Conservation (phyloP, 2,888 invertebrate genomes). For the Dastarcus helophoroides region DNA sequence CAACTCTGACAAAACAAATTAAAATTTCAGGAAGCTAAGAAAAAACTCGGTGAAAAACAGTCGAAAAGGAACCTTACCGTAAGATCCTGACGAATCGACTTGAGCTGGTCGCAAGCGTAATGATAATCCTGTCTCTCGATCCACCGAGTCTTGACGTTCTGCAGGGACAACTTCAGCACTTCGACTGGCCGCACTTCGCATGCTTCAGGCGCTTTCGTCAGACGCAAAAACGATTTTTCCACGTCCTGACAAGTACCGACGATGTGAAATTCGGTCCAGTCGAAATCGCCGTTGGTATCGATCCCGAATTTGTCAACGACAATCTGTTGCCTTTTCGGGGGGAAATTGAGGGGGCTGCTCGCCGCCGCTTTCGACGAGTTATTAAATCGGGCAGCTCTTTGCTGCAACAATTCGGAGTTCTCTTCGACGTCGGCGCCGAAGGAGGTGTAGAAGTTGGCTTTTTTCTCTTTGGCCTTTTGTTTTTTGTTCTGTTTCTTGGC, state of each 20-base stretch:
- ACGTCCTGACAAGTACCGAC: constrained; percentile 89
- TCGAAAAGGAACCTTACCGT: no score
- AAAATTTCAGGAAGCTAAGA: no score
- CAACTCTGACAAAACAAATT: no score
- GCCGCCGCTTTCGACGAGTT: constrained; percentile 25
- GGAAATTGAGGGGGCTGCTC: constrained; percentile 2
- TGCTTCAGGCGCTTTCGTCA: constrained; percentile 91
- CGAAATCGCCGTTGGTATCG: constrained; percentile 61
- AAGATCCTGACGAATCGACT: constrained; percentile 96
- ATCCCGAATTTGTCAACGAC: constrained; percentile 37
- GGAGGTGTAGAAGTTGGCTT: constrained; percentile 52
- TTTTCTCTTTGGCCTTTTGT: constrained; percentile 46
- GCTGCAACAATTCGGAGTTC: constrained; percentile 68
- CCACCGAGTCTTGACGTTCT: constrained; percentile 88
- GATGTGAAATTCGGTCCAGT: constrained; percentile 79
- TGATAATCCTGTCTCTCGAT: constrained; percentile 82
- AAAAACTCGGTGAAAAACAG: no score
- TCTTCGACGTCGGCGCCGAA: constrained; percentile 54
- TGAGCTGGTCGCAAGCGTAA: constrained; percentile 96
- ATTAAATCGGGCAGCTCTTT: constrained; percentile 82
- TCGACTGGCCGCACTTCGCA: constrained; percentile 83
- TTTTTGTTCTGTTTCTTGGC: constrained; percentile 37
- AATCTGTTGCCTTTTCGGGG: constrained; percentile 12
- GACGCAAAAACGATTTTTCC: constrained; percentile 90
- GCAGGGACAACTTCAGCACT: constrained; percentile 73